These are phyloP conservation scores for Engystomops pustulosus DNA, from an alignment of 2,113 vertebrate species.

Conservation along the genomic window DNA sequence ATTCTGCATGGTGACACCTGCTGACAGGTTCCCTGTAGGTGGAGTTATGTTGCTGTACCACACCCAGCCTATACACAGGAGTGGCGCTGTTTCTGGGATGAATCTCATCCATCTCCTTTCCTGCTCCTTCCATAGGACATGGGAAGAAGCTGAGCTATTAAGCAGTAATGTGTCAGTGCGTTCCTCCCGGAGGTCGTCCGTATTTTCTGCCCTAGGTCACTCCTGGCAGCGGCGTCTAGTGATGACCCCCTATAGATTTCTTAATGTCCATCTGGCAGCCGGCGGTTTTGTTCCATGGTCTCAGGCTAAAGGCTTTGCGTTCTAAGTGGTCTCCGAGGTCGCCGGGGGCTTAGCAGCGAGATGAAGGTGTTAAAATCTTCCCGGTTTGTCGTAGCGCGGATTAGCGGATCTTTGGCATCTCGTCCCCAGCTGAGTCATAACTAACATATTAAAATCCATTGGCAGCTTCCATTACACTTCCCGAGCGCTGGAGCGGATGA, in stretches of 20 bases:
- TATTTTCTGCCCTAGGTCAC: conserved; percentile 1
- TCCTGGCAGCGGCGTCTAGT: not conserved
- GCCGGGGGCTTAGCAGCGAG: not conserved
- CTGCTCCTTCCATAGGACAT: not conserved
- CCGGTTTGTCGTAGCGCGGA: not conserved
- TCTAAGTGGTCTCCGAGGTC: not conserved
- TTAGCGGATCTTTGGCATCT: conserved; percentile 52
- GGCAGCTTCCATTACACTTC: conserved; percentile 42
- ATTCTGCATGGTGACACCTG: too few relatives aligned
- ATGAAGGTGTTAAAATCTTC: conserved; percentile 50
- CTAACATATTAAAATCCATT: conserved; percentile 55
- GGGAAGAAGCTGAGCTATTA: not conserved
- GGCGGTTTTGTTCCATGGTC: not conserved
- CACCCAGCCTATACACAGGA: not conserved
- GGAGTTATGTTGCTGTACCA: not conserved
- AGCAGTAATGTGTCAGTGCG: not conserved
- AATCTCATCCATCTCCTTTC: not conserved
- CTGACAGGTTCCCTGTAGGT: too few relatives aligned
- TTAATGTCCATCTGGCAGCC: conserved; percentile 17
- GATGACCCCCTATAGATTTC: conserved; percentile 5
- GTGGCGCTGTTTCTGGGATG: not conserved
- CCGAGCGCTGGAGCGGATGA: conserved; percentile 31
- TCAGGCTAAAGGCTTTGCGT: conserved; percentile 20
- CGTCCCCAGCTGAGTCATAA: conserved; percentile 47
- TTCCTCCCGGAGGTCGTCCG: not conserved